Evolutionary conservation across 2,888 invertebrate species (phyloP), one percentile per base, ranked within the genome.

Genomic region (Priocnemis perturbator): DNA sequence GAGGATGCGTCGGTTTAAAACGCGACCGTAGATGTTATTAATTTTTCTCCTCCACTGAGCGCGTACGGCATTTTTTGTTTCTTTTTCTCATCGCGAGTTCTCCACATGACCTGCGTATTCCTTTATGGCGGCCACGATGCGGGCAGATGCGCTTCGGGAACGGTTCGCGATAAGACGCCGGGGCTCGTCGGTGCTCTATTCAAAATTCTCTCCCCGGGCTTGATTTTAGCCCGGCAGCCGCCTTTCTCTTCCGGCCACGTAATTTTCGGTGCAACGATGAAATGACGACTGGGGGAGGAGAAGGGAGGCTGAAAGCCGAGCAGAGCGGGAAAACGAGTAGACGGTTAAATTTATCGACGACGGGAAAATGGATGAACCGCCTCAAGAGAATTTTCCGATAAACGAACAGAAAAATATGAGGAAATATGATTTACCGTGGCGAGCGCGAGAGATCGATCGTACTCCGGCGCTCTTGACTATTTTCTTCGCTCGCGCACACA

Each of bases 331-430:
- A 26, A 26, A 11, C 44, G 21, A 57, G 50, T 37, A 60, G 47
- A 17, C 60, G 60, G 64, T 58, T 47, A 66, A 72, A 72, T 72
- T 69, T 69, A 72, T 69, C 60, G 69, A 37, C 66, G 65, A 62
- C 65, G 60, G 63, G 57, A 69, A 69, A 72, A 66, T 66, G 44
- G 65, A 69, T 72, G 65, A 63, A 63, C 47, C 66, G 53, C 62
- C 63, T 72, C 69, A 52, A 63, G 65, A 72, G 65, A 66, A 72
- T 69, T 72, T 69, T 62, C 60, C 71, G 66, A 69, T 72, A 69
- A 72, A 66, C 69, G 69, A 60, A 66, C 47, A 53, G 62, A 69
- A 72, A 71, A 66, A 72, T 69, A 71, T 45, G 65, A 53, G 65
- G 15, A 65, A 62, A 62, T 69, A 72, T 72, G 69, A 72, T 69